These are phyloP conservation scores for Mesoligia furuncula DNA, from an alignment of 2,888 invertebrate species.

Conservation along the genomic window DNA sequence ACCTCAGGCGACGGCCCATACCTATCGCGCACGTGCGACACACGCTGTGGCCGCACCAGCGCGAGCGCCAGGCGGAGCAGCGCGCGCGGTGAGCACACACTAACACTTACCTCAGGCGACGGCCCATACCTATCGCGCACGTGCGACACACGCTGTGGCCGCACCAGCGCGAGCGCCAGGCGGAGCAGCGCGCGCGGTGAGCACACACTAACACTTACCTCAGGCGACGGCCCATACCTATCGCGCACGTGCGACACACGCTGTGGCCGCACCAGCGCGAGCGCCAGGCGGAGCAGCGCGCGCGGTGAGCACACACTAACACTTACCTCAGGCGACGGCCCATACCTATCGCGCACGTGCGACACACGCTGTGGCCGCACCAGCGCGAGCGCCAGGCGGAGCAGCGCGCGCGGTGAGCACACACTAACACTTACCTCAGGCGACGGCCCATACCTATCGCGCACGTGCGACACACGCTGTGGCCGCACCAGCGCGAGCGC, in stretches of 20 bases:
- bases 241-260: slow-evolving; percentile 93
- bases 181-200: slow-evolving; percentile 92
- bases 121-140: slow-evolving; percentile 88
- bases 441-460: too few species aligned
- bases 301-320: slow-evolving; percentile 55
- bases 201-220: too few species aligned
- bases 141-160: slow-evolving; percentile 95
- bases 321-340: too few species aligned
- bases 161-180: slow-evolving; percentile 94
- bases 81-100: slow-evolving; percentile 85
- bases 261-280: slow-evolving; percentile 96
- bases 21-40: slow-evolving; percentile 93
- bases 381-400: too few species aligned
- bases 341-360: too few species aligned
- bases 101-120: too few species aligned
- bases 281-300: slow-evolving; percentile 93
- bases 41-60: slow-evolving; percentile 95
- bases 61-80: slow-evolving; percentile 94
- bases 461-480: too few species aligned
- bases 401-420: slow-evolving; percentile 73
- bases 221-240: slow-evolving; percentile 60
- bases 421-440: too few species aligned
- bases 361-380: too few species aligned
- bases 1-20: too few species aligned
- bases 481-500: too few species aligned